These are phyloP conservation scores for Etia nguti DNA, from an alignment of 2,113 vertebrate species.

Conservation along the genomic window DNA sequence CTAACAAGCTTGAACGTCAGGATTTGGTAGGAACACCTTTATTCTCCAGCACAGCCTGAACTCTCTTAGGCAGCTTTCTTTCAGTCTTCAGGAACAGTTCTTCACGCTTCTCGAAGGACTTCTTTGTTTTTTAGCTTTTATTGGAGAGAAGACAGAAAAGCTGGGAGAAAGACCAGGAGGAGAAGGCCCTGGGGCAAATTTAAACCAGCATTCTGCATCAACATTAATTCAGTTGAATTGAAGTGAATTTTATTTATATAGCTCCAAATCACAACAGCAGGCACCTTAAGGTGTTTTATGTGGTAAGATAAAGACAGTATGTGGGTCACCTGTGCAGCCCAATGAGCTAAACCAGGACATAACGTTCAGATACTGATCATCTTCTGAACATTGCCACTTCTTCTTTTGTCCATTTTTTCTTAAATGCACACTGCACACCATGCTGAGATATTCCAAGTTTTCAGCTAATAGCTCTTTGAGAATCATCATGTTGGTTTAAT, in stretches of 20 bases:
- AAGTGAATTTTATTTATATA: not conserved
- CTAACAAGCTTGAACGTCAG: not conserved
- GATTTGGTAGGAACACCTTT: no score
- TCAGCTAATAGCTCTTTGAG: not conserved
- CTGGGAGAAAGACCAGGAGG: not conserved
- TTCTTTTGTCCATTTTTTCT: not conserved
- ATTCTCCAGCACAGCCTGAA: not conserved
- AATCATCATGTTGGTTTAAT: not conserved
- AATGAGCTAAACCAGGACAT: not conserved
- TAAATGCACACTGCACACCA: not conserved
- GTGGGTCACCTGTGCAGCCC: not conserved
- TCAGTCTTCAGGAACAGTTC: not conserved
- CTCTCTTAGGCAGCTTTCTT: not conserved
- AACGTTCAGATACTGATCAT: not conserved
- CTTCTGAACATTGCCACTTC: not conserved
- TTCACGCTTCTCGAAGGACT: not conserved
- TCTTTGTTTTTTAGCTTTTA: not conserved
- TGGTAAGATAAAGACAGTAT: not conserved
- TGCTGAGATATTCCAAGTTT: not conserved
- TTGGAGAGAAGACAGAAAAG: not conserved
- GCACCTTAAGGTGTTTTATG: not conserved
- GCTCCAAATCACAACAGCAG: not conserved
- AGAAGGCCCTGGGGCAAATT: not conserved
- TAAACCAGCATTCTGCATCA: not conserved
- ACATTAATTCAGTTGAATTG: not conserved